Base-by-base conservation (phyloP, 1,140 invertebrate species). In the Drosophila elegans region DNA sequence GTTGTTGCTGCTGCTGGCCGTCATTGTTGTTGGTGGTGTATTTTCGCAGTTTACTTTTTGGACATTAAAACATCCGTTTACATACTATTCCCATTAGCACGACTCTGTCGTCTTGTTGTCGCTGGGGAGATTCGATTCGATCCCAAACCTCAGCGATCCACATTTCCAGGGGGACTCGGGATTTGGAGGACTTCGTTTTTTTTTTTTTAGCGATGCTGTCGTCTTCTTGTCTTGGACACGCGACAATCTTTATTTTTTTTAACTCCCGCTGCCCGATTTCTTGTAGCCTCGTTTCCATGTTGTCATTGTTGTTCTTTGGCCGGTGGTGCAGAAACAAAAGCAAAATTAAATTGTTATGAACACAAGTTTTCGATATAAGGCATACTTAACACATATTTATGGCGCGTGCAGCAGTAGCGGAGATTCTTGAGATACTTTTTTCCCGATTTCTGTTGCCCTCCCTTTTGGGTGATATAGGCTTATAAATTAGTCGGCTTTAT, bases 61-160 rank as follows among this genome's bases (percentile, higher is more conserved):
- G 84, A 90, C 86, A 90, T 90, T 90, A 90, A 90, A 90, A 90
- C 85, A 90, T 90, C 85, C 85, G 85, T 90, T 90, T 90, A 90
- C 85, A 90, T 85, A 90, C 76, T 90, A 90, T 90, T 90, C 85
- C 85, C 85, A 90, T 90, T 90, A 90, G 85, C 85, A 81, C 81
- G 76, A 77, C 86, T 78, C 79, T 52, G 49, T 84, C 82, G 80
- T 82, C 79, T 89, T 77, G 56, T 57, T 62, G 75, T 81, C 51
- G 63, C 49, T 57, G 60, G 61, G 36, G 64, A 21, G 16, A 21
- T 21, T 21, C 16, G 16, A 64, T 52, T 56, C 77, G 71, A 53
- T 51, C 59, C 57, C 73, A 54, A 49, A 44, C 56, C 48, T 34
- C 29, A 21, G 59, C 59, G 66, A 38, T 73, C 78, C 61, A 52